These are phyloP conservation scores for Bryconaethiops microstoma DNA, from an alignment of 2,797 vertebrate species.

Conservation along the genomic window DNA sequence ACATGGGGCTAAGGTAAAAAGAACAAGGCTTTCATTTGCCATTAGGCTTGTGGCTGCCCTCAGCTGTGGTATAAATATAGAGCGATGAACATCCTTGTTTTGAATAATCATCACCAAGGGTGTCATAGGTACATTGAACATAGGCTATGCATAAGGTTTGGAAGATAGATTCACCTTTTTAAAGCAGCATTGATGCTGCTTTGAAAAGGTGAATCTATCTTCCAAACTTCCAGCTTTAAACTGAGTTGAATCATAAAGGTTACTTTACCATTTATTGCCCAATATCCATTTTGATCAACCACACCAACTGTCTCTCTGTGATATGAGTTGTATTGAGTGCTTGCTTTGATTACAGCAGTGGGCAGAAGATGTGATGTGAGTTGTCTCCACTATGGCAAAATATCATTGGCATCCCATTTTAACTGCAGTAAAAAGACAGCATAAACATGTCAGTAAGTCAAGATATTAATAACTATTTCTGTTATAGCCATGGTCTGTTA, in stretches of 20 bases:
- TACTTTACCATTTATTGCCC: background rate
- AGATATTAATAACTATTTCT: background rate
- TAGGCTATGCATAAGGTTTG: background rate
- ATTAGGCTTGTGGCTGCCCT: slow-evolving; percentile 17
- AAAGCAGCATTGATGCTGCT: background rate
- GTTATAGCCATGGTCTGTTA: no score
- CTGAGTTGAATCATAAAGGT: background rate
- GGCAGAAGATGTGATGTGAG: background rate
- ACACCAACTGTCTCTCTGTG: background rate
- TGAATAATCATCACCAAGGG: background rate
- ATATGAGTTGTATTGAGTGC: background rate
- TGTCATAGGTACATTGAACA: background rate
- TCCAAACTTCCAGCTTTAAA: background rate
- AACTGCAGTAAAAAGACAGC: no score
- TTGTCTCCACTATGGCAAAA: background rate
- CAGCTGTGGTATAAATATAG: slow-evolving; percentile 23
- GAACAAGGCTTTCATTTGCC: slow-evolving; percentile 22
- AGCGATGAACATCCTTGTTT: slow-evolving; percentile 12
- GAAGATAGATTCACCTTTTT: no score
- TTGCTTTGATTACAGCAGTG: background rate
- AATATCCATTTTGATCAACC: background rate
- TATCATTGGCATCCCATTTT: no score
- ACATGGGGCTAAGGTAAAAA: slow-evolving; percentile 23
- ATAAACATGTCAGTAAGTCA: background rate
- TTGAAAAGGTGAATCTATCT: no score